A percentile compares a stretch with the other conserved stretches of the same genome.
phyloP scores from a whole-genome alignment of 2,797 vertebrate genomes.

The Lepus oiostolus region DNA sequence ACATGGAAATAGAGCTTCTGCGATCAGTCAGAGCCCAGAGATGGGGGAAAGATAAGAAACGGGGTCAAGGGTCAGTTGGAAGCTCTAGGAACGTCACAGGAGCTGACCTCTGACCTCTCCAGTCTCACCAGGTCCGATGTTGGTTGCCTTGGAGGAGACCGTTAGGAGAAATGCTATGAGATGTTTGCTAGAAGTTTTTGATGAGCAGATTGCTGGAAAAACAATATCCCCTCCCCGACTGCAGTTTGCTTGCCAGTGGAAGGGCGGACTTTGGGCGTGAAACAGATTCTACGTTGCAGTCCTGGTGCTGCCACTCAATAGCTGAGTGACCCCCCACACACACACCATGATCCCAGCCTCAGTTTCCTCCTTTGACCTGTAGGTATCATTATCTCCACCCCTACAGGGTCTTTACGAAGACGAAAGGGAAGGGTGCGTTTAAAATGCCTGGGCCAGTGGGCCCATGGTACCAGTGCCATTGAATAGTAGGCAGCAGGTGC shows the following conservation, averaged over 20 bases:
- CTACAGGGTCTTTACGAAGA: background rate
- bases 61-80: background rate
- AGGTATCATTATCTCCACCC: background rate
- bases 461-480: no score
- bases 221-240: background rate
- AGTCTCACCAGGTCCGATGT: background rate
- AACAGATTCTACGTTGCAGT: background rate
- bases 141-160: background rate
- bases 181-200: background rate
- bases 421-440: background rate
- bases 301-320: background rate
- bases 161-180: conserved; percentile 9
- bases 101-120: background rate
- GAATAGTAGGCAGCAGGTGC: no score
- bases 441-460: background rate
- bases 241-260: background rate
- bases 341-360: background rate
- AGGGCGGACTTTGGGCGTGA: background rate
- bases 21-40: background rate
- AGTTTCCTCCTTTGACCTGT: background rate
- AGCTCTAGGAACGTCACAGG: background rate
- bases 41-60: background rate
- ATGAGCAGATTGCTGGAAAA: background rate
- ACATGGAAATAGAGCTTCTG: background rate
- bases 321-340: background rate